These are phyloP conservation scores for Tricholauxania praeusta DNA, from an alignment of 2,888 invertebrate species.

Conservation along the genomic window DNA sequence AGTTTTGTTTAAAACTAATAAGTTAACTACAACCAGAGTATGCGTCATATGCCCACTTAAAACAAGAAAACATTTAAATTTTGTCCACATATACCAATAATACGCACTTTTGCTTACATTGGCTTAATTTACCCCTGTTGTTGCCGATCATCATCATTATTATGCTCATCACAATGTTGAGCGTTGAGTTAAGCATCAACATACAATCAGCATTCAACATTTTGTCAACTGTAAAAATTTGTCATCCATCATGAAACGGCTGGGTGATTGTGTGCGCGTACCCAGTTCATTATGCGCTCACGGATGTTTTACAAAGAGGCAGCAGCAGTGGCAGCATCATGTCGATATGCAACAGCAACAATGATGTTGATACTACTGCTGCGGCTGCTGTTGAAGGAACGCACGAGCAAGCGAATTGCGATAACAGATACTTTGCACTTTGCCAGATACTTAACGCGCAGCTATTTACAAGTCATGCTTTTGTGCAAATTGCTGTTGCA, in stretches of 20 bases:
- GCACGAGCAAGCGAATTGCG: background rate
- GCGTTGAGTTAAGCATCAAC: too few species aligned
- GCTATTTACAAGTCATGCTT: constrained; percentile 66
- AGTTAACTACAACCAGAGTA: too few species aligned
- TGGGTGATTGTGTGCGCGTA: constrained; percentile 62
- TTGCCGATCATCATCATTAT: constrained; percentile 3
- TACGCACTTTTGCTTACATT: constrained; percentile 28
- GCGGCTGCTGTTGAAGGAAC: constrained; percentile 37
- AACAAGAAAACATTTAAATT: too few species aligned
- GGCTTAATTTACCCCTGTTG: constrained; percentile 25
- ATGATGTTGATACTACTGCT: background rate
- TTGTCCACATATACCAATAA: constrained; percentile 13
- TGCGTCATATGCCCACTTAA: too few species aligned
- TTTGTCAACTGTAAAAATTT: constrained; percentile 47
- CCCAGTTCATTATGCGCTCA: constrained; percentile 65
- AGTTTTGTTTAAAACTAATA: too few species aligned
- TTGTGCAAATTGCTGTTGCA: constrained; percentile 56
- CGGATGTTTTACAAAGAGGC: constrained; percentile 47
- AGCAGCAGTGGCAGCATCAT: constrained; percentile 23
- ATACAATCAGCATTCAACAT: constrained; percentile 26
- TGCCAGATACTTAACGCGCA: constrained; percentile 67
- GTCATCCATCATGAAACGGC: constrained; percentile 64
- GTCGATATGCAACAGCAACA: background rate
- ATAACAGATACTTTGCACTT: constrained; percentile 65
- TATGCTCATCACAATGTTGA: background rate